phyloP scores from a whole-genome alignment of 2,888 invertebrate species.

The Nephrotoma guestfalica region DNA sequence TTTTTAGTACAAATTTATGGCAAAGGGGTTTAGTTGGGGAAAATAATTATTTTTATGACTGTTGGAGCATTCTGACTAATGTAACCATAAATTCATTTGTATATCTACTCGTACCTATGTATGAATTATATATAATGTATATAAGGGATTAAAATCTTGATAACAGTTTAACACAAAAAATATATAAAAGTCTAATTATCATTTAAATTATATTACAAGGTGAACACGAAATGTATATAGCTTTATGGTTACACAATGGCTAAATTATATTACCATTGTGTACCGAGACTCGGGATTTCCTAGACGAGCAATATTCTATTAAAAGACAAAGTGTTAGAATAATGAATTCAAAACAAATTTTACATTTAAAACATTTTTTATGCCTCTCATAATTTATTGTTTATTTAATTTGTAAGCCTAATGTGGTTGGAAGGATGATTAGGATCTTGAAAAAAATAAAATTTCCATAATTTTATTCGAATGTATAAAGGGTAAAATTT shows the following conservation, averaged over 20 bases:
- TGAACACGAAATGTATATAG: not conserved
- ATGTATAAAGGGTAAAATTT: not conserved
- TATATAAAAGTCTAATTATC: not conserved
- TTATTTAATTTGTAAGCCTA: not conserved
- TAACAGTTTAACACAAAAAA: not conserved
- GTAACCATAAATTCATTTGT: not conserved
- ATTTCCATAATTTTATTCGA: not conserved
- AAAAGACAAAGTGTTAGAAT: not conserved
- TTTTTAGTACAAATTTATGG: not conserved
- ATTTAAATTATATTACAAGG: not conserved
- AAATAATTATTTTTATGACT: not conserved
- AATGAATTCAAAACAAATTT: not conserved
- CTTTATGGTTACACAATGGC: not conserved
- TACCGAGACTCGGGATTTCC: not conserved
- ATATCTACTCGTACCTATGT: not conserved
- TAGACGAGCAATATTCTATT: not conserved
- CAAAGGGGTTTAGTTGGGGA: not conserved
- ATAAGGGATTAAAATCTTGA: not conserved
- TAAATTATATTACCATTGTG: not conserved
- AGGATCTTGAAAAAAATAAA: not conserved
- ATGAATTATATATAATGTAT: not conserved
- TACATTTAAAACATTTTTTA: not conserved
- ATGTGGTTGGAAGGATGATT: not conserved
- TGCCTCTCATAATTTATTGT: not conserved
- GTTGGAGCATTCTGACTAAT: not conserved